phyloP scores from a whole-genome alignment of 2,888 invertebrate genomes.

The Drosophila kuntzei region DNA sequence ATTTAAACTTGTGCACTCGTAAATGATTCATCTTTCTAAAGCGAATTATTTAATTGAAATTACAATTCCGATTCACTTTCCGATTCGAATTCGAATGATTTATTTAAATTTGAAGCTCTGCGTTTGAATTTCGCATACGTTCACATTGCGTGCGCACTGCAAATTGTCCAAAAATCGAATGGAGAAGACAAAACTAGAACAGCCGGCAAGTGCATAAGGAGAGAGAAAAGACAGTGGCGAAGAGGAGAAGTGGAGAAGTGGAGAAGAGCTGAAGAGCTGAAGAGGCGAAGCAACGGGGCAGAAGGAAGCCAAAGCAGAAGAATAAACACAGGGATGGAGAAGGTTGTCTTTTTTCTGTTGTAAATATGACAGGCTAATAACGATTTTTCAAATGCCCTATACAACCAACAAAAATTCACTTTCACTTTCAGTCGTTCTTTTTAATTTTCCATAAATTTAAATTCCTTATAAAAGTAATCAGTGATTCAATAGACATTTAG shows the following conservation, averaged over 20 bases:
- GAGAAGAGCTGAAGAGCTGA: conserved; percentile 4
- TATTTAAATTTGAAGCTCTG: conserved; percentile 7
- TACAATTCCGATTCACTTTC: conserved; percentile 13
- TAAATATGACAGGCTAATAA: neutral
- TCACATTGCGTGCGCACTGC: conserved; percentile 55
- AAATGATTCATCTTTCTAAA: conserved; percentile 76
- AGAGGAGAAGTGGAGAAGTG: neutral
- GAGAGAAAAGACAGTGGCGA: neutral
- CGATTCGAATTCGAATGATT: neutral
- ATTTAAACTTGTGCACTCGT: conserved; percentile 79
- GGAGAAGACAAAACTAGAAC: conserved; percentile 30
- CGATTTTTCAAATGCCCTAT: neutral
- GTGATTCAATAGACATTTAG: too few species aligned
- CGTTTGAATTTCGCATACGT: conserved; percentile 15
- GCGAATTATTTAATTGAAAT: neutral
- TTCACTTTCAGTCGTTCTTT: neutral
- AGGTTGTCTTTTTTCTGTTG: conserved; percentile 19
- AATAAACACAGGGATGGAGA: conserved; percentile 37
- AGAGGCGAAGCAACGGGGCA: conserved; percentile 20
- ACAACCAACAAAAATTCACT: neutral
- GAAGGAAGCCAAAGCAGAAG: conserved; percentile 62
- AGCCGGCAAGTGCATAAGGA: conserved; percentile 41
- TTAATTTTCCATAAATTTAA: too few species aligned
- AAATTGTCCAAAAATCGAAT: conserved; percentile 47
- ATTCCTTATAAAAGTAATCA: neutral